phyloP scores from a whole-genome alignment of 2,113 vertebrate genomes.

The Hemibates koningsi region DNA sequence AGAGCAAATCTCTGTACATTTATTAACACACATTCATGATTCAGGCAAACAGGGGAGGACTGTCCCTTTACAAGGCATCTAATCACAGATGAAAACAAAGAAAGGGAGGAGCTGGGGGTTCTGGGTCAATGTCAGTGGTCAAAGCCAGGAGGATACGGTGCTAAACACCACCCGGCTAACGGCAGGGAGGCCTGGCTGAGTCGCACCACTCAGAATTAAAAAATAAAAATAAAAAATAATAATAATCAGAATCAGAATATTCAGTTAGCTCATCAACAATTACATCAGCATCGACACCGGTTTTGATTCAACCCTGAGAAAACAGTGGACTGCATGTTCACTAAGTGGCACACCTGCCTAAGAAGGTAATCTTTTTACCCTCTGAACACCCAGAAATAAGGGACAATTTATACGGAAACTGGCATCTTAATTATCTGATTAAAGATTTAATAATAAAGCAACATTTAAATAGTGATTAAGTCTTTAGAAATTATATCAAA shows the following conservation, averaged over 20 bases:
- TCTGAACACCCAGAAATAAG: not conserved
- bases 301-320: slow-evolving; percentile 71
- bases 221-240: not conserved
- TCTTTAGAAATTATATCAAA: slow-evolving; percentile 6
- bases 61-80: slow-evolving; percentile 46
- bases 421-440: not conserved
- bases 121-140: slow-evolving; percentile 5
- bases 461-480: slow-evolving; percentile 26
- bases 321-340: slow-evolving; percentile 49
- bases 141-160: slow-evolving; percentile 20
- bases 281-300: slow-evolving; percentile 21
- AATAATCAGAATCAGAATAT: not conserved
- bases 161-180: not conserved
- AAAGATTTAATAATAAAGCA: not conserved
- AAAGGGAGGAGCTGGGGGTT: not conserved
- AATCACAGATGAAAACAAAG: slow-evolving; percentile 9
- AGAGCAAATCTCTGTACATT: slow-evolving; percentile 56
- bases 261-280: slow-evolving; percentile 13
- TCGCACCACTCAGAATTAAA: not conserved
- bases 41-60: slow-evolving; percentile 20
- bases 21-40: slow-evolving; percentile 58
- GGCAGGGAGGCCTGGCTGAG: not conserved
- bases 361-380: not conserved
- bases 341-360: slow-evolving; percentile 9
- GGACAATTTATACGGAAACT: not conserved